phyloP scores from a whole-genome alignment of 2,797 vertebrate species.

The Pipistrellus pipistrellus region DNA sequence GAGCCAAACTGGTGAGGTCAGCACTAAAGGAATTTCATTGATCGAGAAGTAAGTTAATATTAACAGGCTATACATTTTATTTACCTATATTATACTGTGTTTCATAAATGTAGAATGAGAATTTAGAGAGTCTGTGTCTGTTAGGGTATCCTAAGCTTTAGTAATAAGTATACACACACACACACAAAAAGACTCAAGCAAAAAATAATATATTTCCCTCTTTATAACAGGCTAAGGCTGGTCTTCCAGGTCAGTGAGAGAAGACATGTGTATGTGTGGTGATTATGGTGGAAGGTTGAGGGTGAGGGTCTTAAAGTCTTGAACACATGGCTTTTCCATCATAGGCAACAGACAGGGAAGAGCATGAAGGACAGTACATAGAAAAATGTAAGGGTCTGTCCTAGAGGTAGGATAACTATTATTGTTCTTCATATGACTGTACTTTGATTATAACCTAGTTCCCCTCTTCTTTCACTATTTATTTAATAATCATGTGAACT shows the following conservation, averaged over 20 bases:
- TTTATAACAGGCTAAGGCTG: background rate
- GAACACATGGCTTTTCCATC: background rate
- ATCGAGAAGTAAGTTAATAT: background rate
- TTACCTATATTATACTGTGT: background rate
- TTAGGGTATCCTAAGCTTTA: background rate
- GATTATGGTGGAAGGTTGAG: fast-evolving
- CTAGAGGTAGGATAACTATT: background rate
- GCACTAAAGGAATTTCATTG: background rate
- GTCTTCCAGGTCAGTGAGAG: background rate
- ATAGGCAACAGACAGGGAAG: background rate
- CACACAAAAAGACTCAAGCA: background rate
- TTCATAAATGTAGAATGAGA: background rate
- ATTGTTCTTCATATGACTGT: background rate
- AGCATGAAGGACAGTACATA: fast-evolving
- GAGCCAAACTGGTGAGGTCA: too few relatives aligned
- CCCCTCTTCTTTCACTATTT: background rate
- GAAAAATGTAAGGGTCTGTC: background rate
- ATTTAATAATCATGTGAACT: background rate
- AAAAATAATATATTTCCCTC: background rate
- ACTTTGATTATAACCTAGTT: background rate
- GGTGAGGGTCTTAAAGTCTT: background rate
- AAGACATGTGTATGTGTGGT: background rate
- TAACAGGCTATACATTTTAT: background rate
- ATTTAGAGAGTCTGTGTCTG: background rate
- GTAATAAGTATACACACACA: background rate